Evolutionary conservation across 2,888 invertebrate species (phyloP), one percentile per base, ranked within the genome.

Genomic region (Dasypolia templi): DNA sequence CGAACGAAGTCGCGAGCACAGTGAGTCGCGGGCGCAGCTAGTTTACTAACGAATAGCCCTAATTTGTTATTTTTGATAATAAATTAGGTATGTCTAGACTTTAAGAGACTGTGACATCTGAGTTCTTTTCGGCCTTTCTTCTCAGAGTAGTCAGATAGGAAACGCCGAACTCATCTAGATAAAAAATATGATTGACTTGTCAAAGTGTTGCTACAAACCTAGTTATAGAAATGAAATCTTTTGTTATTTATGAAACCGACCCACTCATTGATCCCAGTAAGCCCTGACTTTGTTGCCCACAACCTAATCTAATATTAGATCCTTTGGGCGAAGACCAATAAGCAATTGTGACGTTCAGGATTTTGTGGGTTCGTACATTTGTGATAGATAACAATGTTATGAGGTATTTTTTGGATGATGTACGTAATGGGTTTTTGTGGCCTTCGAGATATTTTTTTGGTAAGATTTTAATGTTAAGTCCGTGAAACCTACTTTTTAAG

Each of bases 291-390:
- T 63, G 14, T 42, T 42, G 22, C 14, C 26, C 46, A 62, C 72
- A 26, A 55, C 14, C 55, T 53, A 22, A n/a, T n/a, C n/a, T 42
- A 17, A 11, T 49, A 61, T 55, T 49, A 29, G 3, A 2, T 82
- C 78, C 71, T 65, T 39, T 26, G 61, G 26, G 79, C 4, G 29
- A 19, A 32, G 69, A 29, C 61, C 63, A 29, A 46, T 62, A 68
- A 62, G 65, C 58, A 66, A 68, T 81, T 42, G 64, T 55, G 53
- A 49, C n/a, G 32, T 72, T 58, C 29, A 56, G 51, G 32, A 65
- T 75, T 71, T 70, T 51, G n/a, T 59, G 12, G 22, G 39, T n/a
- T n/a, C n/a, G n/a, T 53, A 46, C 9, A n/a, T 46, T 32, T 46
- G 17, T n/a, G 1, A 46, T 17, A 64, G 49, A 64, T 63, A 51